A percentile compares a stretch with the other conserved stretches of the same genome.
These are phyloP conservation scores for Osmerus mordax DNA, from an alignment of 2,113 vertebrate genomes.

Conservation along the genomic window DNA sequence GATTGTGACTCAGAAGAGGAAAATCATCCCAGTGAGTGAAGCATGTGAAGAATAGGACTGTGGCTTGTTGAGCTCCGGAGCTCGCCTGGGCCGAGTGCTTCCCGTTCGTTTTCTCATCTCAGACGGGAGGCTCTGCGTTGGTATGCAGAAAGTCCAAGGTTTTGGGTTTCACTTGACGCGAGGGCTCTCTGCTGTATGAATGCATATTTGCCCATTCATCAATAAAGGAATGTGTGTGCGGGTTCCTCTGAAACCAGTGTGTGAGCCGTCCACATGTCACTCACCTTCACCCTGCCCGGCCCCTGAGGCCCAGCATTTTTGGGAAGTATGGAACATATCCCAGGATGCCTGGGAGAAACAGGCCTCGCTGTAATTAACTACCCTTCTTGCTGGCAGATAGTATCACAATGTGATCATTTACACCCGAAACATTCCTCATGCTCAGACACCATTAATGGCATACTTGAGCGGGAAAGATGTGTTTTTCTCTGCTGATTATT, in stretches of 20 bases:
- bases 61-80: conserved; percentile 41
- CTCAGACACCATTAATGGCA: conserved; percentile 53
- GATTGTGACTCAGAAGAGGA: conserved; percentile 3
- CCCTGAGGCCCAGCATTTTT: conserved; percentile 39
- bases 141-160: conserved; percentile 62
- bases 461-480: conserved; percentile 35
- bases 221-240: conserved; percentile 59
- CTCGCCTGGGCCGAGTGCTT: conserved; percentile 39
- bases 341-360: conserved; percentile 31
- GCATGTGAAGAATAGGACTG: conserved; percentile 41
- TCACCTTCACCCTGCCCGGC: conserved; percentile 54
- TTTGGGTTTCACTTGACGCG: conserved; percentile 67
- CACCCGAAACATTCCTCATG: conserved; percentile 48
- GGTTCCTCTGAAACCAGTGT: conserved; percentile 64
- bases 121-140: conserved; percentile 49
- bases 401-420: conserved; percentile 61
- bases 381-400: conserved; percentile 49
- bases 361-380: conserved; percentile 55
- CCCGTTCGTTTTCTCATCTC: conserved; percentile 51
- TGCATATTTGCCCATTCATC: conserved; percentile 68
- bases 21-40: neutral
- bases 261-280: conserved; percentile 64
- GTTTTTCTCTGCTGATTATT: conserved; percentile 5
- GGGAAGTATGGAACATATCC: conserved; percentile 29
- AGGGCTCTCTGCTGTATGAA: conserved; percentile 56